These are phyloP conservation scores for Echinops telfairi DNA, from an alignment of 2,113 vertebrate species.

Conservation along the genomic window DNA sequence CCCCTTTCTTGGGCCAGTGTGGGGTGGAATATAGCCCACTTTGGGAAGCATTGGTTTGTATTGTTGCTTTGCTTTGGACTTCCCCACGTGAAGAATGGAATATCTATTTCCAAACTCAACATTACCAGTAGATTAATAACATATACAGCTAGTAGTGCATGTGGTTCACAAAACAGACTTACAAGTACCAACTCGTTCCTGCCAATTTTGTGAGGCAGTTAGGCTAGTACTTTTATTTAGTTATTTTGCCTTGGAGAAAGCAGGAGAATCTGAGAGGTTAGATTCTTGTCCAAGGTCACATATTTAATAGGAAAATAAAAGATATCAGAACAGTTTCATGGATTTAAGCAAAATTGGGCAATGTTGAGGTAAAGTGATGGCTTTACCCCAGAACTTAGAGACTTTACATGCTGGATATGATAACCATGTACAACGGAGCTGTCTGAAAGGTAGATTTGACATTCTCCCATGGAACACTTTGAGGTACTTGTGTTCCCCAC, in stretches of 20 bases:
- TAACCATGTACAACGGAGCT: neutral
- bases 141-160: neutral
- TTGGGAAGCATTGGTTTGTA: too few species aligned
- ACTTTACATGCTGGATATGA: neutral
- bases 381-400: too few species aligned
- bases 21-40: too few species aligned
- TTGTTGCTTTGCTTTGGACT: conserved; percentile 22
- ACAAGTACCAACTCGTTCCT: neutral
- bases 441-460: neutral
- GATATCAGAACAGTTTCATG: neutral
- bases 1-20: neutral
- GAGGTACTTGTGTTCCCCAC: neutral
- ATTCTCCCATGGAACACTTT: neutral
- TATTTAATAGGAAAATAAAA: conserved; percentile 44
- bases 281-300: conserved; percentile 32
- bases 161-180: neutral
- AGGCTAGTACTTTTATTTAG: neutral
- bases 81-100: conserved; percentile 16
- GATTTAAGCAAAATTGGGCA: conserved; percentile 32
- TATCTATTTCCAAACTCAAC: neutral
- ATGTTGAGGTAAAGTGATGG: neutral
- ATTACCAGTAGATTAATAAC: neutral
- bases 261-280: conserved; percentile 2
- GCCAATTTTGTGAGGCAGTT: neutral
- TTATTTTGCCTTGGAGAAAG: conserved; percentile 14